Evolutionary conservation across 1,140 invertebrate species (phyloP), one percentile per base, ranked within the genome.

Genomic region (Drosophila pachea): DNA sequence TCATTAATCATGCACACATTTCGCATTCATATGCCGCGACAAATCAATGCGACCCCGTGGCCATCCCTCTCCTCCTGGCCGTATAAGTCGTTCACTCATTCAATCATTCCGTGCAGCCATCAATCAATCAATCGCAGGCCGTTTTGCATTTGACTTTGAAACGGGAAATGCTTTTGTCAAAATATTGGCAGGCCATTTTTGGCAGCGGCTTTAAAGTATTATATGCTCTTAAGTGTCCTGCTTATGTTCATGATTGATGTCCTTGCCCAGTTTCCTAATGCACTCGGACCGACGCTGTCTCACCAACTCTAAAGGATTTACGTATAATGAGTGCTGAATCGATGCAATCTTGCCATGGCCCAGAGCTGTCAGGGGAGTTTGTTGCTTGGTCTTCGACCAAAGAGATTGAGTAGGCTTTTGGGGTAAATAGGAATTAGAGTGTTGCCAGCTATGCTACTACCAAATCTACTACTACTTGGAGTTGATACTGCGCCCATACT

Each of bases 1-100:
- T 84, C 81, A 84, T 84, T 84, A 84, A 84, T 84, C 81, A 84
- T 84, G 81, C 76, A 68, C 77, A 74, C 82, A 76, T 77, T 86
- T 81, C 58, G 64, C 77, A 84, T 84, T 84, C 81, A 86, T 86
- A 81, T 73, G 56, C 74, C 74, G 68, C 81, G 74, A 79, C 76
- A 86, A 84, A 84, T 81, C 79, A 86, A 86, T 79, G 22, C 22
- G 22, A 22, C 64, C 56, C 68, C 32, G 22, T 22, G 22, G 1
- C 42, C 36, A 4, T 7, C 42, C 35, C 6, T 9, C n/a, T n/a
- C n/a, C n/a, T n/a, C n/a, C n/a, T n/a, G n/a, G n/a, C n/a, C n/a
- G n/a, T n/a, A n/a, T n/a, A n/a, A n/a, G n/a, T n/a, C 35, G 11
- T 12, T 6, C 59, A 29, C 50, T 40, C 14, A 36, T 14, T 33